Base-by-base conservation (phyloP, 1,140 invertebrate genomes). In the Trichonephila clavipes region DNA sequence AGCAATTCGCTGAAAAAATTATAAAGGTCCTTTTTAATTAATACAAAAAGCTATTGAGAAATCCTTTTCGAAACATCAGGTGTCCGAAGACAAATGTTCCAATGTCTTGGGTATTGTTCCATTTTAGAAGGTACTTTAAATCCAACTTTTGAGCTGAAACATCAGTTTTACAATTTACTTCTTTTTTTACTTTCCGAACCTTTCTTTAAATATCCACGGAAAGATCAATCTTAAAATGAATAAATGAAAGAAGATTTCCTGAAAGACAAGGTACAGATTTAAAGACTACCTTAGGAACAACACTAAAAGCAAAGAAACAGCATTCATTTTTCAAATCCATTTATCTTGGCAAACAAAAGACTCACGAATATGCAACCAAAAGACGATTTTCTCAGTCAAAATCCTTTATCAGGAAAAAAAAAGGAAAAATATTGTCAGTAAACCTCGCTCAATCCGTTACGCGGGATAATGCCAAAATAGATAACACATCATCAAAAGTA, bases 401-500 rank as follows among this genome's bases (percentile, higher is more conserved):
- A 34, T 40, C 72, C 28, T 77, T 77, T 77, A 77, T 77, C 72
- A 40, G 14, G 6, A 7, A 6, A 34, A 64, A 51, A 18, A 19
- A 21, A 5, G 1, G 62, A 16, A 21, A 40, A 77, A 77, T 28
- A 77, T 77, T 77, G 72, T 34, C 34, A 18, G 72, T 77, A 77
- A 77, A 77, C 72, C 72, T 77, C 18, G 0, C 28, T 7, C 8
- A 77, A 77, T 34, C 59, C 28, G 3, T 24, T 8, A 18, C 7
- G 5, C 19, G 1, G 28, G 61, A 44, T 87, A 64, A 62, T 87
- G 24, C 85, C 58, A 64, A 58, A 87, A 62, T 40, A 87, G 85
- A 87, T 87, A 87, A 87, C 61, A 62, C 58, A 87, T 62, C 58
- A 62, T 87, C 61, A 64, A 87, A 87, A 87, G 61, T 58, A 34